Base-by-base conservation (phyloP, 1,140 invertebrate genomes). In the Tetragnatha versicolor region DNA sequence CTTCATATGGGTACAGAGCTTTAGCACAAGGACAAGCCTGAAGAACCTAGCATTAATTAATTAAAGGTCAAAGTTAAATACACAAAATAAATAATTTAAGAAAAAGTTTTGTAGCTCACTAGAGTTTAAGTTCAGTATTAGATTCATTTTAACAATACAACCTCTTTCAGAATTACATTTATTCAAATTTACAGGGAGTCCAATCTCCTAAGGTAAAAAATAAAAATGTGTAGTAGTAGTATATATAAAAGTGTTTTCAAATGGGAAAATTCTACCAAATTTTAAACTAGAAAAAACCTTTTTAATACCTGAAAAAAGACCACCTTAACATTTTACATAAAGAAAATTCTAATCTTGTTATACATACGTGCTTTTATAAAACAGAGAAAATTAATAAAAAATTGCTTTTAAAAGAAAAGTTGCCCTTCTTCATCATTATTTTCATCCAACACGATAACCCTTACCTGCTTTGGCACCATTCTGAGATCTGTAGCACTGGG, bases 1-100 rank as follows among this genome's bases (percentile, higher is more conserved):
- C 92, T 72, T 91, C 88, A 85, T 93, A 97, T 86, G 95, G 93
- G 85, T 94, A 95, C 27, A 96, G 88, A 29, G 94, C 94, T 85
- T 93, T 90, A 1, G 93, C 94, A 88, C 93, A 94, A 5, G 93
- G 93, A 70, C 90, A 88, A 81, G 86, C 86, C 80, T 55, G 83
- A 78, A 76, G 51, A 42, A 68, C 69, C 80, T 82, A 58, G n/a
- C n/a, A n/a, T n/a, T n/a, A n/a, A n/a, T n/a, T n/a, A n/a, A n/a
- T n/a, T n/a, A n/a, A n/a, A n/a, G n/a, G n/a, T n/a, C n/a, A 45
- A 27, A 42, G 17, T 20, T 33, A 12, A 42, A 12, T 33, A 65
- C 9, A 42, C 27, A 12, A 35, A 61, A 37, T 6, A 12, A 31
- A 17, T 35, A n/a, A 35, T 10, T 35, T 61, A 61, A 17, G 27